Conservation (phyloP, 2,797 vertebrate species). For the Lophotriccus pileatus region DNA sequence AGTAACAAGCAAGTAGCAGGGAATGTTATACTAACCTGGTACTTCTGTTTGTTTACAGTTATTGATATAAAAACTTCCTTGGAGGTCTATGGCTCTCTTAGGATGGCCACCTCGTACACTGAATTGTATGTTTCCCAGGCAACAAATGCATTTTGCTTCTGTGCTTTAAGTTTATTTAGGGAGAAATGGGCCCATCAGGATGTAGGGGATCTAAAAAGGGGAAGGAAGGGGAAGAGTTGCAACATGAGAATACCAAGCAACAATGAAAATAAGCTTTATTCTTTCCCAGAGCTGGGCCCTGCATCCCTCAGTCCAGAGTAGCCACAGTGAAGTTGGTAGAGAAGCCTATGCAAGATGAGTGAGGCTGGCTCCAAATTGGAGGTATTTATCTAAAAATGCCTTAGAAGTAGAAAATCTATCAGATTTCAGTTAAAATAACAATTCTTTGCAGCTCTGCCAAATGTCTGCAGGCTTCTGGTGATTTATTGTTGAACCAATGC, state of each 20-base stretch:
- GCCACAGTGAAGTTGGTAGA: neutral
- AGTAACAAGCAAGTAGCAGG: neutral
- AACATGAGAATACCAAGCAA: slow-evolving; percentile 18
- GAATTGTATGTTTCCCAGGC: slow-evolving; percentile 43
- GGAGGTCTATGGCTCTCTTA: slow-evolving; percentile 59
- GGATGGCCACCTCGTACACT: neutral
- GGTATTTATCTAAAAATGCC: slow-evolving; percentile 49
- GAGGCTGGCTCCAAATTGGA: neutral
- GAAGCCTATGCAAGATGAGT: neutral
- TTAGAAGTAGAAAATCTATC: slow-evolving; percentile 61
- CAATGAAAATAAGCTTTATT: neutral
- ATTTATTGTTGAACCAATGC: slow-evolving; percentile 46
- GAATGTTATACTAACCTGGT: slow-evolving; percentile 7
- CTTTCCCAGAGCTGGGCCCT: neutral
- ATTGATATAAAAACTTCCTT: slow-evolving; percentile 53
- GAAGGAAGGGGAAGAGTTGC: slow-evolving; percentile 28
- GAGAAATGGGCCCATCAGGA: slow-evolving; percentile 37
- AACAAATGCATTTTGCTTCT: slow-evolving; percentile 66
- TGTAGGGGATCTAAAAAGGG: slow-evolving; percentile 44
- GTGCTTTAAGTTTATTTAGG: slow-evolving; percentile 50
- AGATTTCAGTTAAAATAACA: slow-evolving; percentile 62
- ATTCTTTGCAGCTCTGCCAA: slow-evolving; percentile 51
- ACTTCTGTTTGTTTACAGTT: slow-evolving; percentile 14
- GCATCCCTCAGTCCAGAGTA: neutral
- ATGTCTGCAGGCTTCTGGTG: slow-evolving; percentile 45